Percentiles rank a stretch among this genome's conserved stretches.
Conservation (phyloP, 2,888 invertebrate species). For the Archaeoteleia sp. region DNA sequence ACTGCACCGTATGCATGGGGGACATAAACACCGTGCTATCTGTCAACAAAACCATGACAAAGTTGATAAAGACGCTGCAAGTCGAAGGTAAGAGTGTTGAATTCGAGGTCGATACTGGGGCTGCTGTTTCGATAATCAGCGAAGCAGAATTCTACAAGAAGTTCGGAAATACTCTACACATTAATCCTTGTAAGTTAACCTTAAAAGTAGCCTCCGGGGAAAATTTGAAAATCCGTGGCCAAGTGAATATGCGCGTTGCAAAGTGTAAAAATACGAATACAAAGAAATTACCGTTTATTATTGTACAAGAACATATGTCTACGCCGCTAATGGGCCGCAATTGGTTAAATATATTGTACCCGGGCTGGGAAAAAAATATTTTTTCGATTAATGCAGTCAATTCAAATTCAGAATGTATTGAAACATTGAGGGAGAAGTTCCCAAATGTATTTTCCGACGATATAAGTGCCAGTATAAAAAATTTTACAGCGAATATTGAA, state of each 20-base stretch:
- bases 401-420: conserved; percentile 3
- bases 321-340: conserved; percentile 32
- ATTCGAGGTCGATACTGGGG: conserved; percentile 34
- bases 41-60: conserved; percentile 11
- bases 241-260: conserved; percentile 13
- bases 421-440: conserved; percentile 9
- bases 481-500: conserved; percentile 23
- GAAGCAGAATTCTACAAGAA: conserved; percentile 11
- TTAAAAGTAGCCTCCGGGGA: conserved; percentile 16
- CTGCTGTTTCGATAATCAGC: conserved; percentile 18
- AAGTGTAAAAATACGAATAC: background rate
- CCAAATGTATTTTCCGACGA: conserved; percentile 28
- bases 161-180: conserved; percentile 9
- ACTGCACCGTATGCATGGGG: conserved; percentile 21
- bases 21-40: conserved; percentile 8
- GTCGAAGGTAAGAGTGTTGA: conserved; percentile 12
- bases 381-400: conserved; percentile 20
- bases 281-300: conserved; percentile 10
- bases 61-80: conserved; percentile 9
- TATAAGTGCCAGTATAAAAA: conserved; percentile 21
- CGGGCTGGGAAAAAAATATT: conserved; percentile 22
- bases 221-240: conserved; percentile 9
- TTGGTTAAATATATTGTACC: conserved; percentile 31
- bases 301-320: conserved; percentile 10
- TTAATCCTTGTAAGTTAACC: conserved; percentile 8